Evolutionary conservation across 1,140 invertebrate genomes (phyloP), one percentile per base, ranked within the genome.

Genomic region (Tenebrio molitor): DNA sequence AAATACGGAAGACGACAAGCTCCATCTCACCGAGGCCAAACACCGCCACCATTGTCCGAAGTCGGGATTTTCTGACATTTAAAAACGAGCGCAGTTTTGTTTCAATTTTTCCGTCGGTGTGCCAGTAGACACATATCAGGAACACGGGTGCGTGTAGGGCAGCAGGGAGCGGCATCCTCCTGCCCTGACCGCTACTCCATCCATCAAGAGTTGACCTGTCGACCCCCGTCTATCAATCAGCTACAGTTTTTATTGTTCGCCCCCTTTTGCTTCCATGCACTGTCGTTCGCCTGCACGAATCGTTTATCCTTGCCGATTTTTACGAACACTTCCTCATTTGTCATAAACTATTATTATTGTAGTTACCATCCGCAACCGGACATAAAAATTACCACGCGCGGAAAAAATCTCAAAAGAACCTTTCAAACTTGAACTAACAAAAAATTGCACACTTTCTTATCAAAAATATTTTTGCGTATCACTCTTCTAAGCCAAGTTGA

Each of bases 171-270:
- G 67, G 33, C 65, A 67, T 62, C 42, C 25, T 73, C 64, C 53
- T 41, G 58, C 41, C 46, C 69, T 71, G 68, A 67, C 72, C 74
- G 65, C 68, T 44, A 58, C 69, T 62, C 73, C 64, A 76, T 76
- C 53, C 64, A 76, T 76, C 75, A 76, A 72, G 71, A 74, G 70
- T 66, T 72, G 75, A 76, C 75, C 75, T 69, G 39, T 69, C 65
- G 66, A 70, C 70, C 65, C 66, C 65, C 64, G 53, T 70, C 72
- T 68, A 76, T 76, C 75, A 76, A 76, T 76, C 75, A 76, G 75
- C 67, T 46, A 42, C 41, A 69, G 69, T 74, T 76, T 76, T 76
- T 69, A 74, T 74, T 74, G 69, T 76, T 68, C 34, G 23, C 33
- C 12, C 63, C 23, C 64, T 72, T 72, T 44, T 41, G 21, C 58